These are phyloP conservation scores for Poeciliopsis retropinna DNA, from an alignment of 2,113 vertebrate genomes.

Conservation along the genomic window DNA sequence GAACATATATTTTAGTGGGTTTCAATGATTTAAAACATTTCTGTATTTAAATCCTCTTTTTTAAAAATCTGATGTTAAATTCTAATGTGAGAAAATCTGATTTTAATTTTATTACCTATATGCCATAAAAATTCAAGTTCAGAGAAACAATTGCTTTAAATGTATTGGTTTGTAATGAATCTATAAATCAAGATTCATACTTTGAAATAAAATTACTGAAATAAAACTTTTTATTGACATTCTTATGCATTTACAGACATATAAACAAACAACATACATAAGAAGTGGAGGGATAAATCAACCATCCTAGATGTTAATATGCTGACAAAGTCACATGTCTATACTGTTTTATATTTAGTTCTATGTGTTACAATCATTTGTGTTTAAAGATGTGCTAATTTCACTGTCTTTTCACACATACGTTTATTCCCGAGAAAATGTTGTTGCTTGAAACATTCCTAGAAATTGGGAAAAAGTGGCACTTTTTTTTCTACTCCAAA, in stretches of 20 bases:
- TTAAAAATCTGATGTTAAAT: too few species aligned
- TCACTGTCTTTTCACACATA: not conserved
- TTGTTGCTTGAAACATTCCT: not conserved
- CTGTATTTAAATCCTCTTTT: too few species aligned
- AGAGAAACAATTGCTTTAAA: too few species aligned
- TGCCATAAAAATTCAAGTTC: too few species aligned
- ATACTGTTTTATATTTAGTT: not conserved
- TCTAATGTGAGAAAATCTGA: too few species aligned
- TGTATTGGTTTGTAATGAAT: too few species aligned
- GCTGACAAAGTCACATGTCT: not conserved
- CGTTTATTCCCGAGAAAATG: not conserved
- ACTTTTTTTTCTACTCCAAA: constrained; percentile 46
- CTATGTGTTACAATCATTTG: not conserved
- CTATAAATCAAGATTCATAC: not conserved
- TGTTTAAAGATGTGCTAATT: not conserved
- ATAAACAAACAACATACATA: not conserved
- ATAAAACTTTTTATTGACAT: not conserved
- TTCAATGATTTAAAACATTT: too few species aligned
- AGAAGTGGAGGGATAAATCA: not conserved
- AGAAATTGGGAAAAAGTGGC: constrained; percentile 10
- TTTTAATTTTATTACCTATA: too few species aligned
- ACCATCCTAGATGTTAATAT: not conserved
- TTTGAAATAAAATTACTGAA: not conserved
- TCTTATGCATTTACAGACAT: not conserved
- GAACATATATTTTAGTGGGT: too few species aligned